Evolutionary conservation across 53 echinoderm and acorn worm genomes (phyloP).

Genomic region (Actinopyga echinites): DNA sequence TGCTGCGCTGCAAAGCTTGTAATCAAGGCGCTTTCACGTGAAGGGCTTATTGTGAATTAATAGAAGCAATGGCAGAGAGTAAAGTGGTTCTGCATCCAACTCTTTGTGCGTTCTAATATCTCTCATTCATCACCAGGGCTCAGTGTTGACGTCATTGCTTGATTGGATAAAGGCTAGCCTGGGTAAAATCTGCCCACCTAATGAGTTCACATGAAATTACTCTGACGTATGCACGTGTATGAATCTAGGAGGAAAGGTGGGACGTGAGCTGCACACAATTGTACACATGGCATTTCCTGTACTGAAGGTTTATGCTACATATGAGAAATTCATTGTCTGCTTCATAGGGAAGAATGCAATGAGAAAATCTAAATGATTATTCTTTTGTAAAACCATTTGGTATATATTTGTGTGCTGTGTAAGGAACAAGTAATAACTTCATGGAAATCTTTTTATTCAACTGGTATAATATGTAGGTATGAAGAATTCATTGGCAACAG

Average conservation of each 20-base stretch:
- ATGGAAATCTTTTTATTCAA: no score
- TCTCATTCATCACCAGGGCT: conserved; percentile 37
- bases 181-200: conserved; percentile 34
- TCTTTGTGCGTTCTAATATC: conserved; percentile 19
- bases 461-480: no score
- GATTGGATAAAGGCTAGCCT: conserved; percentile 38
- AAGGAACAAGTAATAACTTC: no score
- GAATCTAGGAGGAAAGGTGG: not conserved
- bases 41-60: conserved; percentile 27
- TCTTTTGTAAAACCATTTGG: no score
- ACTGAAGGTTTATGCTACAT: not conserved
- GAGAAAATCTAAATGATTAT: no score
- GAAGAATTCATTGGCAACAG: no score
- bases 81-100: conserved; percentile 19
- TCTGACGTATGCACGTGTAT: conserved; percentile 23
- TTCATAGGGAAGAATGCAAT: no score
- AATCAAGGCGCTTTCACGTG: not conserved
- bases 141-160: conserved; percentile 13
- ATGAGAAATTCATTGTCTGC: no score
- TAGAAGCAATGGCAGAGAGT: not conserved
- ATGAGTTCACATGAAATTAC: conserved; percentile 24
- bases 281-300: conserved; percentile 30
- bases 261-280: no score
- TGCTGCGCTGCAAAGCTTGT: not conserved
- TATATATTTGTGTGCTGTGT: no score